Conservation (phyloP, 2,888 invertebrate genomes). For the Xylota sylvarum region DNA sequence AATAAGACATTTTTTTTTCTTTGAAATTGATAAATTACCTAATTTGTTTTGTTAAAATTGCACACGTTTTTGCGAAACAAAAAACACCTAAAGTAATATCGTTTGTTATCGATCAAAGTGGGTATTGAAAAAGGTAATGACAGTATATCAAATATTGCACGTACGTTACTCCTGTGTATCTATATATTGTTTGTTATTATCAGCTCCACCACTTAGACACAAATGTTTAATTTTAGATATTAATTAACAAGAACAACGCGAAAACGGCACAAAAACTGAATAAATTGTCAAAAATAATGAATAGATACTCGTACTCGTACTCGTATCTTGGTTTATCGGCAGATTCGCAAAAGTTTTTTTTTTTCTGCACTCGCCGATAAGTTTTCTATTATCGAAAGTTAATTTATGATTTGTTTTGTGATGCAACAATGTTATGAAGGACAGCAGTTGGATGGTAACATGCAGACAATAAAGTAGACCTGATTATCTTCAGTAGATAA, state of each 20-base stretch:
- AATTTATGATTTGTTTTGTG: background rate
- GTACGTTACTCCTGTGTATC: background rate
- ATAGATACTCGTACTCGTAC: background rate
- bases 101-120: background rate
- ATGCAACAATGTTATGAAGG: background rate
- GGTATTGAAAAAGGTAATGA: background rate
- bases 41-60: background rate
- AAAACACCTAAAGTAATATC: background rate
- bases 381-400: conserved; percentile 4
- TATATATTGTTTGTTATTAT: conserved; percentile 8
- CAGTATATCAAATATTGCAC: background rate
- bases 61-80: background rate
- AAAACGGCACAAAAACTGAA: background rate
- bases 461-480: background rate
- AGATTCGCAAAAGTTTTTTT: background rate
- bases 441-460: background rate
- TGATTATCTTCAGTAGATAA: background rate
- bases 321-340: background rate
- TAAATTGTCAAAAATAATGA: background rate
- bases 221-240: conserved; percentile 57
- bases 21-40: background rate
- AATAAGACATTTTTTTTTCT: too few species aligned
- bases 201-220: conserved; percentile 31
- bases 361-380: background rate
- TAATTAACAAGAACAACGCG: conserved; percentile 30